Evolutionary conservation across 2,888 invertebrate species (phyloP).

Genomic region (Eulithis testata): DNA sequence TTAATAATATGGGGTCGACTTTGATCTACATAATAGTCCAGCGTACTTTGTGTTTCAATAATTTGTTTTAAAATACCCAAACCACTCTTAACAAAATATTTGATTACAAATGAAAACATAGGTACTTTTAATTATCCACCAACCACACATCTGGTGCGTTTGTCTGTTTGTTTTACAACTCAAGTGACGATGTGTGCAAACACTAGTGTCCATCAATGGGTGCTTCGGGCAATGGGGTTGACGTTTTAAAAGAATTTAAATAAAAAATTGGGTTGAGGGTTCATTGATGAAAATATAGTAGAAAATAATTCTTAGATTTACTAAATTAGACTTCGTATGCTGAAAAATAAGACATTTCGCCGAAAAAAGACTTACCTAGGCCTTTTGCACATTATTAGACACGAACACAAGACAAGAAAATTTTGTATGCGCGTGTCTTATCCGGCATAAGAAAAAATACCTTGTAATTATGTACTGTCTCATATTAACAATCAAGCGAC

Average conservation of each 20-base stretch:
- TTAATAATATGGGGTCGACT: no score
- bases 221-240: conserved; percentile 33
- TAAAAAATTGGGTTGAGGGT: conserved; percentile 18
- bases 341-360: no score
- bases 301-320: neutral
- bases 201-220: conserved; percentile 54
- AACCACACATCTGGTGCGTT: conserved; percentile 25
- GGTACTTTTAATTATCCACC: conserved; percentile 27
- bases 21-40: no score
- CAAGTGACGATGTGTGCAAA: conserved; percentile 32
- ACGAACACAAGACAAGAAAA: no score
- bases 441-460: no score
- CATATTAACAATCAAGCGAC: no score
- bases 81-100: conserved; percentile 6
- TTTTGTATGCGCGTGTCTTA: no score
- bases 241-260: conserved; percentile 30
- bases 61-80: neutral
- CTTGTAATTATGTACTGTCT: no score
- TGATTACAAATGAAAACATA: conserved; percentile 23
- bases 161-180: conserved; percentile 27
- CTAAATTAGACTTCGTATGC: no score
- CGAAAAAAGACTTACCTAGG: no score
- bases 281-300: neutral
- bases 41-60: neutral
- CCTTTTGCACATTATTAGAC: no score